These are phyloP conservation scores for Lynx canadensis DNA, from an alignment of 2,113 vertebrate genomes.

Conservation along the genomic window DNA sequence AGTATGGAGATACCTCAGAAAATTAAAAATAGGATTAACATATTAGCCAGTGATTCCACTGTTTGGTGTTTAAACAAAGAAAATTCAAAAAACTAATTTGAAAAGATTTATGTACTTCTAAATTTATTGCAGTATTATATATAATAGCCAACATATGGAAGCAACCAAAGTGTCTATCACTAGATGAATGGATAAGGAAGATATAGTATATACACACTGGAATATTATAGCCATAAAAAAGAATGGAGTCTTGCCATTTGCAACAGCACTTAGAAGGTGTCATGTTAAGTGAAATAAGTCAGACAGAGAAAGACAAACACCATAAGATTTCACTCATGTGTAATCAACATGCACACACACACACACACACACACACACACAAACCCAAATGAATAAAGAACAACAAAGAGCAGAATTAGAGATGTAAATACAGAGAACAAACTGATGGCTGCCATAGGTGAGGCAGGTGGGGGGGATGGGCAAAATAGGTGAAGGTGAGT, in stretches of 20 bases:
- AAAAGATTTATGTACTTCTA: background rate
- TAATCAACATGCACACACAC: background rate
- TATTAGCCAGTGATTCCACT: background rate
- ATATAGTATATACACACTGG: background rate
- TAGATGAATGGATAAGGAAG: background rate
- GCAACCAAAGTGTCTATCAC: background rate
- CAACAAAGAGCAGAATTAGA: background rate
- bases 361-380: background rate
- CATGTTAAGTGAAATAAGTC: background rate
- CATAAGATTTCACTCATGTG: background rate
- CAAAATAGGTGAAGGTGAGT: background rate
- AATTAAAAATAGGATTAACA: background rate
- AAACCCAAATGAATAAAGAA: background rate
- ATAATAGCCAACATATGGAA: background rate
- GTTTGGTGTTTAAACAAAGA: background rate
- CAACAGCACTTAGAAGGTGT: background rate
- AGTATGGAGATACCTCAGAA: background rate
- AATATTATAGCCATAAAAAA: background rate
- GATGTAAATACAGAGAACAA: background rate
- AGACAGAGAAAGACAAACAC: background rate
- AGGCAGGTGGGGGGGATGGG: background rate
- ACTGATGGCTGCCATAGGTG: background rate
- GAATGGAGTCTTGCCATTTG: background rate
- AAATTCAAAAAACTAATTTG: background rate
- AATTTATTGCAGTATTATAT: background rate